Conservation (phyloP, 1,140 invertebrate genomes). For the Potamilus streckersoni region DNA sequence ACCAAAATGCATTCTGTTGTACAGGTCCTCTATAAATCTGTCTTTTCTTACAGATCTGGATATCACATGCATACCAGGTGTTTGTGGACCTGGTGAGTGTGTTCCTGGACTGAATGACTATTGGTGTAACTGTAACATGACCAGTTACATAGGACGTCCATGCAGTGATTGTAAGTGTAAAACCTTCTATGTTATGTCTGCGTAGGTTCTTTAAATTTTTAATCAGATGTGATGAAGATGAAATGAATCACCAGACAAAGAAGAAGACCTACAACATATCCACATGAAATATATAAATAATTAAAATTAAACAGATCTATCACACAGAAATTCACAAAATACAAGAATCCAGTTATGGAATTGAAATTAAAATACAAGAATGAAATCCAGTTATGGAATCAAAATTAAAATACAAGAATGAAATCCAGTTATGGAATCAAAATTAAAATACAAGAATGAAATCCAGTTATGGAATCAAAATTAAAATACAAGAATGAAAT, state of each 20-base stretch:
- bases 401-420: no score
- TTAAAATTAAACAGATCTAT: no score
- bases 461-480: no score
- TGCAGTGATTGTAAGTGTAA: constrained; percentile 45
- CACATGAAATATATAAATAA: no score
- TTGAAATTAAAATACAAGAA: no score
- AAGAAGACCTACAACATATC: no score
- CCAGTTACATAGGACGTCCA: constrained; percentile 45
- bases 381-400: no score
- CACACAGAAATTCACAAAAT: no score
- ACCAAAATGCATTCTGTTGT: not conserved
- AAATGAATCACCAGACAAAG: not conserved
- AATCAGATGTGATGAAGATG: not conserved
- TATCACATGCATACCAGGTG: constrained; percentile 27
- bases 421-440: no score
- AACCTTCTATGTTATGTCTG: not conserved
- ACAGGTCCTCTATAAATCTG: not conserved
- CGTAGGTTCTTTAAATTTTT: not conserved
- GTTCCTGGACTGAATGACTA: constrained; percentile 38
- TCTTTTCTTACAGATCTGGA: constrained; percentile 27
- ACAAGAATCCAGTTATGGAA: no score
- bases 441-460: no score
- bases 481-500: no score
- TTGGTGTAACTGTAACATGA: constrained; percentile 59
- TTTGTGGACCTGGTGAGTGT: constrained; percentile 43